These are phyloP conservation scores for Trichoplusia ni DNA, from an alignment of 1,140 invertebrate species.

Conservation along the genomic window DNA sequence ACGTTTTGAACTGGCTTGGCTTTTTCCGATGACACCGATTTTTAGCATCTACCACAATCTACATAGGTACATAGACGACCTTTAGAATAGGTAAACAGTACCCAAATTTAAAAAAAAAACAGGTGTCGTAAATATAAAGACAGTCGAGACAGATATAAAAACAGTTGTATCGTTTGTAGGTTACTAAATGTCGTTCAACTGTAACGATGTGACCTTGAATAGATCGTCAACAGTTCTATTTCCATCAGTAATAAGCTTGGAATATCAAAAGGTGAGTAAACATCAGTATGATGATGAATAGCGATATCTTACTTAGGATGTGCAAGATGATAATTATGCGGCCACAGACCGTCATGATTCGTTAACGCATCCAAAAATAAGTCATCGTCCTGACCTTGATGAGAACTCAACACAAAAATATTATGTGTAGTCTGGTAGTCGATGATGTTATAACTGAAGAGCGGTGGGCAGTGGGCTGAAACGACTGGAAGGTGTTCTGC, in stretches of 20 bases:
- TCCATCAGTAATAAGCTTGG: too few species aligned
- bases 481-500: background rate
- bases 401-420: background rate
- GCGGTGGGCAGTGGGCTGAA: background rate
- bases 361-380: constrained; percentile 26
- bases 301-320: too few species aligned
- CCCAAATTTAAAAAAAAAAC: too few species aligned
- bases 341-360: constrained; percentile 11
- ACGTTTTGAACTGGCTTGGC: constrained; percentile 18
- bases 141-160: too few species aligned
- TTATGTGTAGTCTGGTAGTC: background rate
- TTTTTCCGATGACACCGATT: constrained; percentile 20
- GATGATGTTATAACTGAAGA: background rate
- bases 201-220: background rate
- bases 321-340: constrained; percentile 12
- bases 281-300: too few species aligned
- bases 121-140: too few species aligned
- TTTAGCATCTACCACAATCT: background rate
- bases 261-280: too few species aligned
- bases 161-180: background rate
- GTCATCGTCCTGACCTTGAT: constrained; percentile 16
- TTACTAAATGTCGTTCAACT: constrained; percentile 13
- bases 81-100: too few species aligned
- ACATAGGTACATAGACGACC: background rate
- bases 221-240: too few species aligned